Evolutionary conservation across 1,140 invertebrate species (phyloP).

Genomic region (Drosophila willistoni): DNA sequence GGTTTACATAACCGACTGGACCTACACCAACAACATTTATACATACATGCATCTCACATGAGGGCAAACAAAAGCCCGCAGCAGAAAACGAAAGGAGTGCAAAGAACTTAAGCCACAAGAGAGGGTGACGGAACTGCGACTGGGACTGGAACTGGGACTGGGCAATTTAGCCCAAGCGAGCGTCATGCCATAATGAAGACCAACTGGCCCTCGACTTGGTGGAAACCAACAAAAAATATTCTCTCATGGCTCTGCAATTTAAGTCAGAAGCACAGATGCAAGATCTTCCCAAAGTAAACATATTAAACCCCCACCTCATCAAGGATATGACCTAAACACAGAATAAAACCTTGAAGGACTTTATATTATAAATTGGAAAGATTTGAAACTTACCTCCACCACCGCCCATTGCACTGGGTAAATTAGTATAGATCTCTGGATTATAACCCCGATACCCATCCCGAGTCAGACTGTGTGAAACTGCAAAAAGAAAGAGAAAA

Average conservation of each 20-base stretch:
- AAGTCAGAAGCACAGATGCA: slow-evolving; percentile 27
- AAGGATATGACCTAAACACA: neutral
- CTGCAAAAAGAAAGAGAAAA: slow-evolving; percentile 41
- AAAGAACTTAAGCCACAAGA: slow-evolving; percentile 45
- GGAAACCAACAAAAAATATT: slow-evolving; percentile 7
- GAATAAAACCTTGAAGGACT: no score
- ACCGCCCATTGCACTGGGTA: slow-evolving; percentile 47
- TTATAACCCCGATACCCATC: slow-evolving; percentile 55
- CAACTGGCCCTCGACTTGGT: slow-evolving; percentile 42
- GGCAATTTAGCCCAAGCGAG: neutral
- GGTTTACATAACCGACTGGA: slow-evolving; percentile 63
- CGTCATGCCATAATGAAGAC: slow-evolving; percentile 41
- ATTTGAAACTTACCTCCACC: slow-evolving; percentile 48
- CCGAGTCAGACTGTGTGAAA: slow-evolving; percentile 53
- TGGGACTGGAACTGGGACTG: neutral
- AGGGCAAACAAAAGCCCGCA: slow-evolving; percentile 30
- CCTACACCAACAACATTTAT: slow-evolving; percentile 55
- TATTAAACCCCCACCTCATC: neutral
- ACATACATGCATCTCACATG: slow-evolving; percentile 5
- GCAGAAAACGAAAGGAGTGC: slow-evolving; percentile 60
- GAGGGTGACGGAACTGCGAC: neutral
- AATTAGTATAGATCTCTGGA: slow-evolving; percentile 45
- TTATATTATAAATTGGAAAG: no score
- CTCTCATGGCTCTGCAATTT: slow-evolving; percentile 38
- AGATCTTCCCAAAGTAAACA: slow-evolving; percentile 39